A percentile compares a stretch with the other conserved stretches of the same genome.
phyloP scores from a whole-genome alignment of 2,113 vertebrate genomes.

The Canis aureus region DNA sequence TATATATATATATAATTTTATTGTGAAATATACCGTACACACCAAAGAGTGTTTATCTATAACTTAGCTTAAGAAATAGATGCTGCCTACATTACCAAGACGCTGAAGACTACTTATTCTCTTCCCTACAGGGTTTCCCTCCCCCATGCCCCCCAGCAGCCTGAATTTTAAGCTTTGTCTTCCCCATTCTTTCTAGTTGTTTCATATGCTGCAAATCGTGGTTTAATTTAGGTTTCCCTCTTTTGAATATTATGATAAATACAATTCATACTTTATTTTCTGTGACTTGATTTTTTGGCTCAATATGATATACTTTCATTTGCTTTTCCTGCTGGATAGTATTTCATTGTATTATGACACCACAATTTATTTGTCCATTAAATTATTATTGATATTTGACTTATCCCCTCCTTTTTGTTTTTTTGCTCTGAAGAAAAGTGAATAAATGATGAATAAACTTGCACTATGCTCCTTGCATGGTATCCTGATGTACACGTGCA shows the following conservation, averaged over 20 bases:
- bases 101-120: background rate
- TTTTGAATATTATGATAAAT: background rate
- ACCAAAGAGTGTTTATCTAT: background rate
- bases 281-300: background rate
- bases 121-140: background rate
- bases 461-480: background rate
- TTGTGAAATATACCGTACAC: background rate
- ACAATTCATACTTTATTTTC: no score
- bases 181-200: background rate
- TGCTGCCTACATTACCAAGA: background rate
- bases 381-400: background rate
- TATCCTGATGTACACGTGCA: no score
- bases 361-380: background rate
- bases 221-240: background rate
- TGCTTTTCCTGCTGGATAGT: background rate
- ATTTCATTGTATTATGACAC: background rate
- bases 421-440: background rate
- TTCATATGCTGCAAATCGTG: background rate
- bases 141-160: background rate
- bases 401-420: background rate
- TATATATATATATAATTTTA: background rate
- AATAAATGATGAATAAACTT: background rate
- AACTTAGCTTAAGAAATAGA: background rate
- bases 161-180: background rate
- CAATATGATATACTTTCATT: background rate